Evolutionary conservation across 2,797 vertebrate genomes (phyloP), one percentile per base, ranked within the genome.

Genomic region (Xiphophorus birchmanni): DNA sequence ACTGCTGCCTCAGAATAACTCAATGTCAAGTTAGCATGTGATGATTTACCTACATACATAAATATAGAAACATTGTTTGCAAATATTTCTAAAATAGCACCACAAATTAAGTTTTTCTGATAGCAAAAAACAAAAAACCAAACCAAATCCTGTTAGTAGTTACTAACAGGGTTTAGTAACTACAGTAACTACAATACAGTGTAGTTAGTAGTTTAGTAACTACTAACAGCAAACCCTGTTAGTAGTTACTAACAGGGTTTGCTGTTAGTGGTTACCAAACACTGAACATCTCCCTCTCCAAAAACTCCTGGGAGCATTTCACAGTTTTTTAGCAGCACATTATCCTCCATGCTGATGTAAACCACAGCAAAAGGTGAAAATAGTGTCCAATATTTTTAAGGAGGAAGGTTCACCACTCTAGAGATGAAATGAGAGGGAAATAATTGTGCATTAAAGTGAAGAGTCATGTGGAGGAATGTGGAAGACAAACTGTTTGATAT

Each of bases 391-490:
- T 37, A 67, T 67, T 40, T 65, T 67, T 40, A 23, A 35, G 60
- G 32, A 18, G 32, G 60, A 35, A 35, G 60, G 15, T 65, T 35
- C 15, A 9, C 18, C 7, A 65, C 6, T 60, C 13, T 6, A 32
- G 60, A 65, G 32, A 11, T 23, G 35, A 67, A 67, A 67, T 67
- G 35, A 11, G 35, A 21, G 21, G 18, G 3, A 67, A 23, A 67
- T 8, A 40, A 40, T 67, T 37, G 9, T 67, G 17, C 17, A 37
- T 37, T 37, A 23, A 71, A 1, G 26, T n/a, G 69, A n/a, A 71
- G 42, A 71, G 67, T 23, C 67, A 58, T 73, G 82, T 32, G 1
- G 67, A 78, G 78, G 65, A 81, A 79, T 40, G 82, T 1, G 73
- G 58, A 74, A 77, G 75, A n/a, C 65, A 18, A 56, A 8, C 37